A percentile compares a stretch with the other conserved stretches of the same genome.
These are phyloP conservation scores for Ciconia nigra DNA, from an alignment of 2,797 vertebrate genomes.

Conservation along the genomic window DNA sequence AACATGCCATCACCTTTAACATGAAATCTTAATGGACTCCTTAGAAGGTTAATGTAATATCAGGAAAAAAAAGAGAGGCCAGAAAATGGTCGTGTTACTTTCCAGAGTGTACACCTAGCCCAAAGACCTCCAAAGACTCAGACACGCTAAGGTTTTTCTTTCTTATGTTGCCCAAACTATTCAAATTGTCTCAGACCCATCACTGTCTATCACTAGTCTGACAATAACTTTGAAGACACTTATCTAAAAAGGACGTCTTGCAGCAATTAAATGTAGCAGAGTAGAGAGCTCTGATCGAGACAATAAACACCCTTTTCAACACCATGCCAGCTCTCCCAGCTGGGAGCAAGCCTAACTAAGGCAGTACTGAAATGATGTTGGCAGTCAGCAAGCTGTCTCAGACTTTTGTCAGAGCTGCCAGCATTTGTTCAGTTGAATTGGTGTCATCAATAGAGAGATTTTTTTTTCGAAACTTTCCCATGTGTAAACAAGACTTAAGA, in stretches of 20 bases:
- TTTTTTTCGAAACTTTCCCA: background rate
- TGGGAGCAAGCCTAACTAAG: background rate
- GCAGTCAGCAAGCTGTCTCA: background rate
- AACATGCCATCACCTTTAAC: background rate
- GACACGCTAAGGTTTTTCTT: background rate
- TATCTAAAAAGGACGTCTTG: slow-evolving; percentile 13
- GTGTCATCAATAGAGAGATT: background rate
- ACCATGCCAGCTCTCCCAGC: background rate
- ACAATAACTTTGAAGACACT: background rate
- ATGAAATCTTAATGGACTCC: background rate
- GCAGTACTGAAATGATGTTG: background rate
- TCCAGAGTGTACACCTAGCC: background rate
- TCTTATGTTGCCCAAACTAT: background rate
- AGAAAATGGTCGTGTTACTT: background rate
- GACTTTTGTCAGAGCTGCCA: background rate
- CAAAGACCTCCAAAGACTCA: background rate
- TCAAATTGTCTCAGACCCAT: background rate
- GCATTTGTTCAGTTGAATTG: background rate
- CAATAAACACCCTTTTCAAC: slow-evolving; percentile 15
- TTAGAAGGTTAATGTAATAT: background rate
- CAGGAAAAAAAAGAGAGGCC: background rate
- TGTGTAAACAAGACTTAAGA: slow-evolving; percentile 29
- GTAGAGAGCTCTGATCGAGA: background rate
- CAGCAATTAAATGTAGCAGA: background rate
- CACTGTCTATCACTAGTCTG: background rate